Conservation (phyloP, 2,888 invertebrate genomes). For the Melanophora roralis region DNA sequence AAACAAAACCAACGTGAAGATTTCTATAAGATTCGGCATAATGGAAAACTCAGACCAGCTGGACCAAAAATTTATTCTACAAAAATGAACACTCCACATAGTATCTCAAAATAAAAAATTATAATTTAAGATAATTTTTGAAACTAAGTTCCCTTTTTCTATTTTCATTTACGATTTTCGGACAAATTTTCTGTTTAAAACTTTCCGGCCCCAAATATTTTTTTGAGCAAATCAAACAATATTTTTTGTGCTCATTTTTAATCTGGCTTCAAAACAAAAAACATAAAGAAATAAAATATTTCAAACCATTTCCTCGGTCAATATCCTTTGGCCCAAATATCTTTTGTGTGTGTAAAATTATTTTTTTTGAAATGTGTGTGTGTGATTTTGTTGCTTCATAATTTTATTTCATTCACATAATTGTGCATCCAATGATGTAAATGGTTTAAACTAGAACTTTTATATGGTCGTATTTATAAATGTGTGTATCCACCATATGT, state of each 20-base stretch:
- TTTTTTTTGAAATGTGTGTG: constrained; percentile 15
- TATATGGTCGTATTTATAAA: constrained; percentile 1
- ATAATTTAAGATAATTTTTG: no score
- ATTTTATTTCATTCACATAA: constrained; percentile 43
- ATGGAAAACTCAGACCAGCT: no score
- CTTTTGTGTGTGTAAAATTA: constrained; percentile 61
- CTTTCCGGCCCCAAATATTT: constrained; percentile 8
- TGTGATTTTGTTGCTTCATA: constrained; percentile 10
- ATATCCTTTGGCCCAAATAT: constrained; percentile 75
- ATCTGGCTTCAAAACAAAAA: constrained; percentile 4
- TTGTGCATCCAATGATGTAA: constrained; percentile 46
- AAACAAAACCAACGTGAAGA: no score
- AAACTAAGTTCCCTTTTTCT: neutral
- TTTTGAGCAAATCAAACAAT: neutral
- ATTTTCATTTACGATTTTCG: neutral
- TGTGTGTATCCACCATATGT: neutral
- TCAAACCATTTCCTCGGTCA: constrained; percentile 68
- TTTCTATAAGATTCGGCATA: no score
- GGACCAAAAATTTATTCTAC: no score
- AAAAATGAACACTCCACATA: no score
- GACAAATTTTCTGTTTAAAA: constrained; percentile 7
- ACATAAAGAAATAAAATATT: constrained; percentile 29
- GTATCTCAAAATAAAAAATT: no score
- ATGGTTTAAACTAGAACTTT: constrained; percentile 53
- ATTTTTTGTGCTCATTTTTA: neutral